These are phyloP conservation scores for Setipinna tenuifilis DNA, from an alignment of 2,797 vertebrate genomes.

Conservation along the genomic window DNA sequence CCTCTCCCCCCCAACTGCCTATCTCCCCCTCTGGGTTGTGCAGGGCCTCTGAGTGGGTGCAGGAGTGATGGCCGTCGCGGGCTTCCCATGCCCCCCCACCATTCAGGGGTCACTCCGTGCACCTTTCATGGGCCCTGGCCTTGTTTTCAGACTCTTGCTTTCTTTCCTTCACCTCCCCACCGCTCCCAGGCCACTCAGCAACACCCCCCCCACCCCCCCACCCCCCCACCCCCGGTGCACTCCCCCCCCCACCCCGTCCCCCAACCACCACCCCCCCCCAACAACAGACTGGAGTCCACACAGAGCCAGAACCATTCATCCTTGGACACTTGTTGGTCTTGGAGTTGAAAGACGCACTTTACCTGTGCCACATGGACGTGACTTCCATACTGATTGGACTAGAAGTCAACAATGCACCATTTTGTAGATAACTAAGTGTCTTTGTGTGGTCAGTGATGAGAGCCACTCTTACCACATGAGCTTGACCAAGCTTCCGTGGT, in stretches of 20 bases:
- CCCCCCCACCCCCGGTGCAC: background rate
- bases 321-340: slow-evolving; percentile 2
- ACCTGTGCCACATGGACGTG: background rate
- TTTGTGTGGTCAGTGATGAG: background rate
- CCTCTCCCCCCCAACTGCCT: background rate
- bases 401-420: background rate
- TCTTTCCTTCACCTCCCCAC: slow-evolving; percentile 6
- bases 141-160: slow-evolving; percentile 23
- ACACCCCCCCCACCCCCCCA: background rate
- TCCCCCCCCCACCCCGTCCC: background rate
- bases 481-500: background rate
- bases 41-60: slow-evolving; percentile 56
- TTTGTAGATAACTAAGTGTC: background rate
- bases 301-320: background rate
- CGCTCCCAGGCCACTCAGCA: slow-evolving; percentile 24
- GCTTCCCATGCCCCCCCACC: slow-evolving; percentile 49
- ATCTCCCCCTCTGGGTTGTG: slow-evolving; percentile 35
- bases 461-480: background rate
- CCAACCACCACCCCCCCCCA: background rate
- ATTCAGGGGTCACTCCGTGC: slow-evolving; percentile 57
- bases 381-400: background rate
- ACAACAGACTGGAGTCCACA: background rate
- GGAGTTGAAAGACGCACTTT: background rate
- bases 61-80: slow-evolving; percentile 55
- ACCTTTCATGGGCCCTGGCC: slow-evolving; percentile 39